Evolutionary conservation across 2,797 vertebrate species (phyloP), one percentile per base, ranked within the genome.

Genomic region (Adrianichthys oophorus): DNA sequence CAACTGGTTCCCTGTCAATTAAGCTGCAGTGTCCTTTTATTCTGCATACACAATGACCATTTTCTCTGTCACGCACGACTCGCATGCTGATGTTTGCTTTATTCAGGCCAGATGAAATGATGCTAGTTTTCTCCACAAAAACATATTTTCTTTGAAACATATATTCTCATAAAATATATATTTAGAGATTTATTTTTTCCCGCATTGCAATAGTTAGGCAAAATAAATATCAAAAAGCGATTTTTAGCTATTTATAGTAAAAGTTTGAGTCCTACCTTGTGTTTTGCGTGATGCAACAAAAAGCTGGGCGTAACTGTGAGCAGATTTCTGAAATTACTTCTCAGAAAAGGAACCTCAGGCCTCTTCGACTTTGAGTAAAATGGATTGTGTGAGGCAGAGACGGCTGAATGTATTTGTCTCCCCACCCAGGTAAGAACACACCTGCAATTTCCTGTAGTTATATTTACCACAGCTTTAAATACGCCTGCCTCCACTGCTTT

Each of bases 401-500:
- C 56, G 59, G 78, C 46, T 78, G 59, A 66, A 32, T 68, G 40
- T 84, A 68, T 88, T 85, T 80, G 74, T 58, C 57, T 82, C 80
- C 86, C 85, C 88, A 59, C 86, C 87, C 87, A 82, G 58, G 58
- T 76, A 7, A 64, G 68, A 79, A 78, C 84, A 87, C 89, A 90
- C 87, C 89, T 90, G 87, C 66, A 79, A 85, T 85, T 82, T 87
- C 85, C 85, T 85, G 82, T 40, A 56, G 42, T 12, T 4, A 56
- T 80, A 59, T 80, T 77, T 70, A 69, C 62, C 42, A 29, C 21
- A 7, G 48, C 58, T 26, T 52, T 49, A 55, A 48, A 69, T 43
- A 48, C 18, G 23, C 71, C 72, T 61, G 52, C 18, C 16, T 4
- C 37, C 37, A 19, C 51, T 37, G 43, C 24, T 24, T 50, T 13